Conservation (phyloP, 2,797 vertebrate species). For the Enteromius mattozi region DNA sequence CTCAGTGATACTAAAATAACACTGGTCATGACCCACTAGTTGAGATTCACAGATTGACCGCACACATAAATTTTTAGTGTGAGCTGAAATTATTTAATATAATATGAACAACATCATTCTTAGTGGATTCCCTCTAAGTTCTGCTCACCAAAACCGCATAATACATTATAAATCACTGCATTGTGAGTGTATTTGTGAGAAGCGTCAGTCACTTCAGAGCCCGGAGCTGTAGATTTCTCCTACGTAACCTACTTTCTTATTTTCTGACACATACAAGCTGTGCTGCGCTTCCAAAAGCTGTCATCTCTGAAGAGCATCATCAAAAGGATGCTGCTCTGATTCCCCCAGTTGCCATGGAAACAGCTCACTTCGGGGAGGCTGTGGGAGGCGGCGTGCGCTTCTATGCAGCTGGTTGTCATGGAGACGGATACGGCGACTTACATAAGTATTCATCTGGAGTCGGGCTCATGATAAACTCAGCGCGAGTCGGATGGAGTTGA, state of each 20-base stretch:
- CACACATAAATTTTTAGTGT: neutral
- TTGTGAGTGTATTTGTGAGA: neutral
- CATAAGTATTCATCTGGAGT: constrained; percentile 80
- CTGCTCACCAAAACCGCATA: neutral
- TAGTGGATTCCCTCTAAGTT: neutral
- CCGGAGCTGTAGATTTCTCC: constrained; percentile 36
- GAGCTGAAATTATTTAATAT: neutral
- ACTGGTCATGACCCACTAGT: neutral
- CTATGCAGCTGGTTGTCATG: constrained; percentile 74
- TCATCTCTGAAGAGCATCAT: constrained; percentile 75
- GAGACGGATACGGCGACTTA: constrained; percentile 79
- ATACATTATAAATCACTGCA: constrained; percentile 3
- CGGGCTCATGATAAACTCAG: constrained; percentile 78
- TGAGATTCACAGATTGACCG: neutral
- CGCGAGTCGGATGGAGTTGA: constrained; percentile 74
- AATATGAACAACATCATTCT: neutral
- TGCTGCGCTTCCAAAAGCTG: constrained; percentile 60
- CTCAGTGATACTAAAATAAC: neutral
- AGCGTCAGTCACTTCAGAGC: neutral
- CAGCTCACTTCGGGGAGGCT: constrained; percentile 76
- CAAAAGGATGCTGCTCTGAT: constrained; percentile 73
- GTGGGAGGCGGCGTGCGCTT: constrained; percentile 31
- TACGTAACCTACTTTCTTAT: constrained; percentile 37
- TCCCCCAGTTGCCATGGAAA: constrained; percentile 79
- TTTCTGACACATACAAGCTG: constrained; percentile 38